Conservation (phyloP, 2,888 invertebrate species). For the Thyatira batis region DNA sequence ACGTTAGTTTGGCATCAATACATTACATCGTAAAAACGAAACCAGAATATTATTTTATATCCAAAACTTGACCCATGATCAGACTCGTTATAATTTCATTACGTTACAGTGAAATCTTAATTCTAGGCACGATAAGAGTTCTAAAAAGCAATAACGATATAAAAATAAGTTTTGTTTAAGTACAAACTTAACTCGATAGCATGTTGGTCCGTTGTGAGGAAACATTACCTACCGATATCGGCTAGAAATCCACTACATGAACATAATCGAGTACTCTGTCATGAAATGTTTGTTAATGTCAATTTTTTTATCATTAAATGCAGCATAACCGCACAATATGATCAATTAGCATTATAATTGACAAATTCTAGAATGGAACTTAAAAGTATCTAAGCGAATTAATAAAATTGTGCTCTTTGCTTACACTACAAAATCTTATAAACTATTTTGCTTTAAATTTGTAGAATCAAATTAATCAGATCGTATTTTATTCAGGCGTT, state of each 20-base stretch:
- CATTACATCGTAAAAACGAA: constrained; percentile 21
- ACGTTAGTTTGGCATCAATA: constrained; percentile 47
- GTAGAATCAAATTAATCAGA: background rate
- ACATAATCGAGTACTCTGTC: background rate
- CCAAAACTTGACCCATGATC: background rate
- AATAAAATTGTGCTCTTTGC: background rate
- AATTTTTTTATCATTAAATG: background rate
- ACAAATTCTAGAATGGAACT: background rate
- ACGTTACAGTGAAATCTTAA: constrained; percentile 38
- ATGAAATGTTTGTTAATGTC: background rate
- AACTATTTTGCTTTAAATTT: background rate
- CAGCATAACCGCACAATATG: background rate
- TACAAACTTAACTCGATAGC: constrained; percentile 32
- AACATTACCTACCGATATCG: constrained; percentile 17
- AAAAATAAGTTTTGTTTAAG: constrained; percentile 47
- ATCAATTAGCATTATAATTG: background rate
- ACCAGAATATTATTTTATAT: constrained; percentile 12
- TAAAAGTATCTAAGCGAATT: background rate
- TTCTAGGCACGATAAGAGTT: constrained; percentile 37
- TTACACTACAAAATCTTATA: background rate
- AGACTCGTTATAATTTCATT: constrained; percentile 15
- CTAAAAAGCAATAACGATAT: constrained; percentile 45
- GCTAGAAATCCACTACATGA: constrained; percentile 1
- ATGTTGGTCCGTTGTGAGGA: constrained; percentile 50
- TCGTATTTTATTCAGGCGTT: background rate